Base-by-base conservation (phyloP, 2,113 vertebrate species). In the Rhinoptilus africanus region DNA sequence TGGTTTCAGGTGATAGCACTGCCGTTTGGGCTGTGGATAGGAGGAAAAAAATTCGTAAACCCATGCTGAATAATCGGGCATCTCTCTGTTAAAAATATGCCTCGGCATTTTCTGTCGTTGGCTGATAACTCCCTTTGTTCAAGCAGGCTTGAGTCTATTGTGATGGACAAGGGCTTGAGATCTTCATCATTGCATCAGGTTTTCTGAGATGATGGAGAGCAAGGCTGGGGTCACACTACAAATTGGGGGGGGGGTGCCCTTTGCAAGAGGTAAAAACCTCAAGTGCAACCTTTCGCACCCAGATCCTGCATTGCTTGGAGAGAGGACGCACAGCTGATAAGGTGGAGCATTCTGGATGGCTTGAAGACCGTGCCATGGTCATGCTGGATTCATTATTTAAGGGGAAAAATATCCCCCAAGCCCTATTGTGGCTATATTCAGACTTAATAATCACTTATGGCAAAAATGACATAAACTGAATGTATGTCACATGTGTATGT, bases 231-330 rank as follows among this genome's bases (percentile, higher is more conserved):
- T 14, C 53, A 30, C 18, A 27, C 24, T 41, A 12, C 16, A 9
- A 0, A 0, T 4, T n/a, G n/a, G n/a, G n/a, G n/a, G n/a, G 3
- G 8, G 4, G 22, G 35, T 37, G 27, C 20, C 32, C 35, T 19
- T 9, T 24, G 34, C 24, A 34, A 48, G n/a, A 10, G 17, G 15
- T 3, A 32, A 48, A 47, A 41, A 14, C 21, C 63, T 34, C 27
- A 12, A 12, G 9, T 21, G 23, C 71, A 47, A 5, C 43, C 27
- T 64, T 21, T 35, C 2, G 2, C 47, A 6, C 47, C 53, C 54
- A 6, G 16, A 62, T 56, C 54, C 26, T 34, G 39, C 45, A 8
- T 60, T 12, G 0, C 32, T 1, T 15, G 71, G n/a, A 53, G 50
- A 37, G 35, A 41, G 9, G 76, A 5, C 48, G 5, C 3, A 1